phyloP scores from a whole-genome alignment of 1,140 invertebrate genomes.

The Acyrthosiphon pisum region DNA sequence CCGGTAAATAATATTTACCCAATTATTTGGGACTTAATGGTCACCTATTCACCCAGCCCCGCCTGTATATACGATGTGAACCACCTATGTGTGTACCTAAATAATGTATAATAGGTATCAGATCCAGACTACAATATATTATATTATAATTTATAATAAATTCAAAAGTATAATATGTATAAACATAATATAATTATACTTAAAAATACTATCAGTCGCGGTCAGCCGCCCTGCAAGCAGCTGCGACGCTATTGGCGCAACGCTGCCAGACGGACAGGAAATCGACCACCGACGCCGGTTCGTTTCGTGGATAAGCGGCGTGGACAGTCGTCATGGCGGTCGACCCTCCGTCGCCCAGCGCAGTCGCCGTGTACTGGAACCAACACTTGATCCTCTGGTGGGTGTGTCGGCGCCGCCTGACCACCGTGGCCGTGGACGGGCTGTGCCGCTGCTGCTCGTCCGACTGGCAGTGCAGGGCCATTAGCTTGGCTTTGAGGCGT shows the following conservation, averaged over 20 bases:
- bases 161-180: too few species aligned
- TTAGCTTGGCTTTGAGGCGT: neutral
- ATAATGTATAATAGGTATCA: too few species aligned
- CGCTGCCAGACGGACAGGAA: neutral
- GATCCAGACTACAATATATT: too few species aligned
- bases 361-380: neutral
- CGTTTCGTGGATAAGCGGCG: neutral
- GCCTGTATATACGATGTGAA: too few species aligned
- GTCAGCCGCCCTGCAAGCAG: neutral
- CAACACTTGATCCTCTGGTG: conserved; percentile 27
- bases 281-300: neutral
- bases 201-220: neutral
- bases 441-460: neutral
- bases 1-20: too few species aligned
- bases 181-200: too few species aligned
- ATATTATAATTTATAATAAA: too few species aligned
- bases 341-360: neutral
- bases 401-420: neutral
- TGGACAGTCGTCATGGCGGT: neutral
- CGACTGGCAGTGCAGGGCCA: neutral
- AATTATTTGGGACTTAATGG: too few species aligned
- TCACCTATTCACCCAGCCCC: too few species aligned
- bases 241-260: neutral
- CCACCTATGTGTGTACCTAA: too few species aligned
- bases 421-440: neutral